Evolutionary conservation across 2,113 vertebrate species (phyloP), one percentile per base, ranked within the genome.

Genomic region (Channa argus): DNA sequence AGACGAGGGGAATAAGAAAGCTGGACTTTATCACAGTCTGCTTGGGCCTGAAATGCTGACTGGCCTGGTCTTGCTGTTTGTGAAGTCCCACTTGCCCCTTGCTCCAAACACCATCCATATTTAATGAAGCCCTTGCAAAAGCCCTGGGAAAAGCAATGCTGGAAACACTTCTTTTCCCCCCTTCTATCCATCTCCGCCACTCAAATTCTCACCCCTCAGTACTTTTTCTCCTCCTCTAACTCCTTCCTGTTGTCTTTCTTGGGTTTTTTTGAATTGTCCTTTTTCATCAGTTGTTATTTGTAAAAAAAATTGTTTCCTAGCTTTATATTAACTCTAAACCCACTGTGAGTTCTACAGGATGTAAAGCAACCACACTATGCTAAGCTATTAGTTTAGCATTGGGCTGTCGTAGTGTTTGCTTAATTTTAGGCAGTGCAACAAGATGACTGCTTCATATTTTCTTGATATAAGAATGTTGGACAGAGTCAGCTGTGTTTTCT

Each of bases 21-120:
- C 59, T 15, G 51, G 43, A 33, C 70, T 76, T 43, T 50, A 39
- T 70, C 43, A 3, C 68, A 67, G 68, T 53, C 49, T 61, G 63
- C 75, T 24, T 24, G 47, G 83, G 78, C 55, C 69, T 71, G 73
- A 43, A 46, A 13, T 66, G 59, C 69, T 76, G 66, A 69, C 69
- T 24, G 46, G 9, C 52, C 67, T 63, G 79, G 64, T n/a, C 59
- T 75, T 73, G 72, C 88, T 84, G 88, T 80, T 90, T 86, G 83
- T 63, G 75, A 85, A 88, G 85, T 87, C 86, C 88, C 90, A 87
- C 88, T 90, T 88, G 85, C 71, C 86, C 83, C 79, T 60, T 68
- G 85, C 87, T 90, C 85, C 78, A 91, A 92, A 91, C 90, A 90
- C 13, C 83, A 92, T 93, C 38, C 73, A 93, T 92, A 83, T 86